Percentiles rank a stretch among this genome's conserved stretches.
Conservation (phyloP, 2,797 vertebrate species). For the Arremon aurantiirostris region DNA sequence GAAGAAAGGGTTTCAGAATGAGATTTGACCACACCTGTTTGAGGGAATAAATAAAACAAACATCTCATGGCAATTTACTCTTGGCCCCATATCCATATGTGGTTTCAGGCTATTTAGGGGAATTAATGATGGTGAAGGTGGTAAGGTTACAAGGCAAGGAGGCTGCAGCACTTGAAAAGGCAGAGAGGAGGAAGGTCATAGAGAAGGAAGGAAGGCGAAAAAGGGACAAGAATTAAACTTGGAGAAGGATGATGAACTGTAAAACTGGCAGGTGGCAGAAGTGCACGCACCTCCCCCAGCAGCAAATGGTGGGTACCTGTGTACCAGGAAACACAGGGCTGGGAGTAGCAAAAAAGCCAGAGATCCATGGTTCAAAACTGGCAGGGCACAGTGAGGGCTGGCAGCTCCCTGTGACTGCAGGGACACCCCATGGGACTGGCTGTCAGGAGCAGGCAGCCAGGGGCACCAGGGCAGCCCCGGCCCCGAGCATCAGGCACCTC, state of each 20-base stretch:
- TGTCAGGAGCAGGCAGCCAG: background rate
- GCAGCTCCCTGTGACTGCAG: background rate
- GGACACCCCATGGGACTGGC: background rate
- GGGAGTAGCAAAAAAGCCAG: background rate
- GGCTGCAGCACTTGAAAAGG: background rate
- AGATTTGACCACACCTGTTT: background rate
- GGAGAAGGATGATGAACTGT: background rate
- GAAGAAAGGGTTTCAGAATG: background rate
- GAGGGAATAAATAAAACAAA: background rate
- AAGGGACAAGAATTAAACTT: background rate
- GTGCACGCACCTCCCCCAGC: background rate
- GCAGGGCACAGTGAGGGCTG: background rate
- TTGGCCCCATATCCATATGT: accelerated
- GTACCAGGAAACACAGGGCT: background rate
- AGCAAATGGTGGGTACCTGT: accelerated
- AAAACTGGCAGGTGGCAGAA: background rate
- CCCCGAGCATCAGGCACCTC: accelerated
- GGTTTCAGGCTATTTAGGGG: background rate
- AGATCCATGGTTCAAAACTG: background rate
- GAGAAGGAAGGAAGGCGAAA: background rate
- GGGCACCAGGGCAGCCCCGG: accelerated
- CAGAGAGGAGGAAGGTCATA: background rate
- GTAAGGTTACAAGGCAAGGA: background rate
- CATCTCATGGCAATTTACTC: background rate
- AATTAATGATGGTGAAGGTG: background rate